Evolutionary conservation across 2,113 vertebrate genomes (phyloP), one percentile per base, ranked within the genome.

Genomic region (Pollimyrus isidori): DNA sequence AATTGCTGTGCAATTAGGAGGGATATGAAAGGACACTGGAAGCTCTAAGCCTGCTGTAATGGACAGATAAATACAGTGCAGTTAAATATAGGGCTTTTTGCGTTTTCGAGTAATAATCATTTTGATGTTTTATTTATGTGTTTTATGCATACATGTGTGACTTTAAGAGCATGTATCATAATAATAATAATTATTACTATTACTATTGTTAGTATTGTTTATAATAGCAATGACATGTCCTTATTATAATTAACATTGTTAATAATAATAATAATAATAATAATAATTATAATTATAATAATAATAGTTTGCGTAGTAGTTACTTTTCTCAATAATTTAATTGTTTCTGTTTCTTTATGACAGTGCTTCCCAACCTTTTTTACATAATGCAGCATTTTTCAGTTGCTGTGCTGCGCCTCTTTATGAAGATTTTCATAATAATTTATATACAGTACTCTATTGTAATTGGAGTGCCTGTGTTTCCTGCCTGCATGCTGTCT

Each of bases 1-100:
- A 90, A 90, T 69, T 90, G 90, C 80, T 26, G 90, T 17, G 56
- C 35, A 90, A 88, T 90, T 88, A 88, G 46, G 69, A 42, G 82
- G 87, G 35, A 88, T 88, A 90, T 90, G 58, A 88, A 88, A 86
- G 87, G 30, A 88, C 52, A 21, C 30, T 82, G 58, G 46, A 10
- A 30, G n/a, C 90, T 90, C 88, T 88, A 56, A 88, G 87, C 35
- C 45, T 52, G 21, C 17, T 19, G 46, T 85, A 88, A 90, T 88
- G 46, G 87, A 88, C 6, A 3, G 46, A 86, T 73, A 69, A 58
- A 86, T 65, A 58, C 23, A 76, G 62, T 86, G 82, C 87, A 69
- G 80, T 86, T 86, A 85, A 82, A 73, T 65, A 23, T n/a, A 86
- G 49, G 52, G 87, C 87, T 46, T 73, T 85, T 85, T 90, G 73